These are phyloP conservation scores for Siderastrea radians DNA, from an alignment of 92 coral and sea anemone genomes.

Conservation along the genomic window DNA sequence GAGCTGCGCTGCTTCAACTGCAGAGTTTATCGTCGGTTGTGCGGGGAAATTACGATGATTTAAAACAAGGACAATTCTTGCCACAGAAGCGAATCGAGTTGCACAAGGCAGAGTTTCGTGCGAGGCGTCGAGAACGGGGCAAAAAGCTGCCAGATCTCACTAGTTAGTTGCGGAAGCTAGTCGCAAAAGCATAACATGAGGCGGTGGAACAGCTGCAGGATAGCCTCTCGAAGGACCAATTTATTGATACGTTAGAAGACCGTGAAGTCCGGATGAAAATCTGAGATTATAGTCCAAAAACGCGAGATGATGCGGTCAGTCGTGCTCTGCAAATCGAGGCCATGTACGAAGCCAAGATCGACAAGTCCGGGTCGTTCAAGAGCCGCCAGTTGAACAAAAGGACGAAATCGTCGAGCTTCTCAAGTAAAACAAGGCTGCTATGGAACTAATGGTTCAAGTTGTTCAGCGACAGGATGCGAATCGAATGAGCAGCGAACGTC, in stretches of 20 bases:
- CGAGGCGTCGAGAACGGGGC: slow-evolving; percentile 4
- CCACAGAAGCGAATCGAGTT: background rate
- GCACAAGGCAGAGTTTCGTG: slow-evolving; percentile 2
- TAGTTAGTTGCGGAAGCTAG: slow-evolving; percentile 5
- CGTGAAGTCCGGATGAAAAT: no score
- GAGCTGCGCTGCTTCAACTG: slow-evolving; percentile 8
- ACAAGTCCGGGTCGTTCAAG: background rate
- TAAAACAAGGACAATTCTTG: background rate
- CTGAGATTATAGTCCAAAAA: no score
- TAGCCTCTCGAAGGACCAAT: slow-evolving; percentile 39
- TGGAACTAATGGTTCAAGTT: slow-evolving; percentile 9
- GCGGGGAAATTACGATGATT: background rate
- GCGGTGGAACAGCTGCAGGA: background rate
- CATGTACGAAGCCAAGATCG: no score
- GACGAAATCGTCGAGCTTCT: background rate
- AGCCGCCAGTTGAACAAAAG: background rate
- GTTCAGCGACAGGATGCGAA: background rate
- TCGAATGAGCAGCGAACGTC: background rate
- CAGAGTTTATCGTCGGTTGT: background rate
- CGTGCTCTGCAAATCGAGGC: no score
- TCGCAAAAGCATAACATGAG: background rate
- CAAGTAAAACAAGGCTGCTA: slow-evolving; percentile 5
- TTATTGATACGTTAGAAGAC: slow-evolving; percentile 49
- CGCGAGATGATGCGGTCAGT: no score
- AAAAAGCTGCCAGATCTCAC: slow-evolving; percentile 36